Conservation (phyloP, 2,113 vertebrate species). For the Gadus macrocephalus region DNA sequence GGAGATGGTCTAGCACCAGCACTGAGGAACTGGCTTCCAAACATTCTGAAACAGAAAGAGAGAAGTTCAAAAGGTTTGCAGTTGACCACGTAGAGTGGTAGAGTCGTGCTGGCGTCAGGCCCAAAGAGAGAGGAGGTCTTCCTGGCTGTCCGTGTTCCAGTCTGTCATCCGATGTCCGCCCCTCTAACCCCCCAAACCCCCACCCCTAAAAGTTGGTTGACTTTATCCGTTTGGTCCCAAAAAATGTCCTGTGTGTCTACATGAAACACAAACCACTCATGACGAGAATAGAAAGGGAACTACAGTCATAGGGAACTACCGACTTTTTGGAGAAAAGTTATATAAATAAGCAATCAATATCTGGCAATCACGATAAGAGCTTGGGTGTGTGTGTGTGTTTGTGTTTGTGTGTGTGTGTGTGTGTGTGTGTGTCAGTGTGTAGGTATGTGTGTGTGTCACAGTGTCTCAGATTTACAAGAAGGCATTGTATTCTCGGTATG, state of each 20-base stretch:
- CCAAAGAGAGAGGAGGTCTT: constrained; percentile 33
- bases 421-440: constrained; percentile 15
- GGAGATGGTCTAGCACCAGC: constrained; percentile 40
- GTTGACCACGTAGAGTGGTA: constrained; percentile 40
- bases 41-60: constrained; percentile 19
- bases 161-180: constrained; percentile 4
- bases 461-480: constrained; percentile 49
- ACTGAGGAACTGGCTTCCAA: constrained; percentile 19
- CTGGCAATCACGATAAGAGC: not conserved
- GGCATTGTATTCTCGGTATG: constrained; percentile 4
- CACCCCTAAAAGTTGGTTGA: constrained; percentile 18
- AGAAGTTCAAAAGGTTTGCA: constrained; percentile 19
- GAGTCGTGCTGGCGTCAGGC: constrained; percentile 51
- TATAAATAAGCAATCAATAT: constrained; percentile 17
- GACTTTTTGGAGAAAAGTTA: constrained; percentile 23
- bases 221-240: constrained; percentile 50
- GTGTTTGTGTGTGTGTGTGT: not conserved
- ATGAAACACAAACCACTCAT: constrained; percentile 26
- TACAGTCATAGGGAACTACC: constrained; percentile 11
- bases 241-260: constrained; percentile 18
- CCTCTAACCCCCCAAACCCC: too few relatives aligned
- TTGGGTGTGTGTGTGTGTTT: constrained; percentile 1
- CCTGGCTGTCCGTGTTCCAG: constrained; percentile 18
- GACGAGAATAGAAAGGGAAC: constrained; percentile 33
- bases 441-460: constrained; percentile 43